A percentile compares a stretch with the other conserved stretches of the same genome.
phyloP scores from a whole-genome alignment of 2,888 invertebrate genomes.

The Trachelus tabidus region DNA sequence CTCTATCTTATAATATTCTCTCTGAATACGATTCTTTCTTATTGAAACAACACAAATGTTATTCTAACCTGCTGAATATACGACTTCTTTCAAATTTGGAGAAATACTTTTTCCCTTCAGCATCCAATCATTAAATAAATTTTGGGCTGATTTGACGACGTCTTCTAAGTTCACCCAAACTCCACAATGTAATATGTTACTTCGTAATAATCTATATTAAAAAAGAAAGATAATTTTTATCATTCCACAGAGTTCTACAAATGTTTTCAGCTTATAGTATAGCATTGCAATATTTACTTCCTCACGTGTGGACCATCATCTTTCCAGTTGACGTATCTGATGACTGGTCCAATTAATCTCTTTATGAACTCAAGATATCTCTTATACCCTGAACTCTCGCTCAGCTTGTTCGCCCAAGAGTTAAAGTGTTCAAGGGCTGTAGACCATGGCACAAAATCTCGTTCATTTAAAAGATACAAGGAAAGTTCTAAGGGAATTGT shows the following conservation, averaged over 20 bases:
- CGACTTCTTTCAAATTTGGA: constrained; percentile 80
- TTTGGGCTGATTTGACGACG: constrained; percentile 77
- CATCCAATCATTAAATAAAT: constrained; percentile 80
- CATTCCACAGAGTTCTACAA: neutral
- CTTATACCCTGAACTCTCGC: constrained; percentile 77
- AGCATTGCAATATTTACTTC: constrained; percentile 66
- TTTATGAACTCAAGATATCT: constrained; percentile 74
- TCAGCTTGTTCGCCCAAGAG: constrained; percentile 78
- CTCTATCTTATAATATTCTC: neutral
- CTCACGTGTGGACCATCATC: constrained; percentile 74
- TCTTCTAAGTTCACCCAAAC: constrained; percentile 78
- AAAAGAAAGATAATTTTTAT: constrained; percentile 8
- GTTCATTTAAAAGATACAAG: constrained; percentile 75
- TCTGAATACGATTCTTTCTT: neutral
- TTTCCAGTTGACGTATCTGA: constrained; percentile 73
- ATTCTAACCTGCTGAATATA: constrained; percentile 70
- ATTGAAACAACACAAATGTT: neutral
- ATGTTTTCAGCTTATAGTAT: neutral
- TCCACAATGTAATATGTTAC: constrained; percentile 78
- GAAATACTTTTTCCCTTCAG: constrained; percentile 73
- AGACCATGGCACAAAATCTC: constrained; percentile 87
- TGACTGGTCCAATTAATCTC: constrained; percentile 71
- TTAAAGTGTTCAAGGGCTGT: constrained; percentile 81
- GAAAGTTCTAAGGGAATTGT: constrained; percentile 75
- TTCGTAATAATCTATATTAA: constrained; percentile 75